phyloP scores from a whole-genome alignment of 2,797 vertebrate genomes.

The Danio aesculapii region DNA sequence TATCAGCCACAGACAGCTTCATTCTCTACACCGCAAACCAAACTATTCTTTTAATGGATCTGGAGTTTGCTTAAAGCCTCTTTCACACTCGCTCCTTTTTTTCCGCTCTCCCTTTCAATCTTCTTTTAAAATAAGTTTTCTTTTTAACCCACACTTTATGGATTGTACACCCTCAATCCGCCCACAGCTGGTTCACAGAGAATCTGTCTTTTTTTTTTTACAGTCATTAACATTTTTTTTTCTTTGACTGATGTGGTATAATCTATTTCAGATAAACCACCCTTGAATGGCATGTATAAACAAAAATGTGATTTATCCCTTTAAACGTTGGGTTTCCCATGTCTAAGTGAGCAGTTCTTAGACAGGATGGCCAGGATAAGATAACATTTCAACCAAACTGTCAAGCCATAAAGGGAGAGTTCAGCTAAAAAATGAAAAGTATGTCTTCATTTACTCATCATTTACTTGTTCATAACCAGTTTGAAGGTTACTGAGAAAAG shows the following conservation, averaged over 20 bases:
- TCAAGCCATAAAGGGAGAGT: not conserved
- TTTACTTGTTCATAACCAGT: no score
- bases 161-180: not conserved
- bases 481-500: no score
- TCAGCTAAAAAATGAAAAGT: no score
- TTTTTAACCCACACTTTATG: constrained; percentile 24
- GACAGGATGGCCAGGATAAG: not conserved
- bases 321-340: not conserved
- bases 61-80: constrained; percentile 40
- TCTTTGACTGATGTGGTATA: constrained; percentile 1
- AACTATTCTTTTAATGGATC: constrained; percentile 45
- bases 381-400: not conserved
- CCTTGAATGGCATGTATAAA: not conserved
- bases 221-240: not conserved
- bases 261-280: constrained; percentile 1
- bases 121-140: not conserved
- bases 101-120: not conserved
- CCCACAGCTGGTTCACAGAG: not conserved
- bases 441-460: no score
- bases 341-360: not conserved
- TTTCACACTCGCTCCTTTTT: not conserved
- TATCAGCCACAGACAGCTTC: constrained; percentile 39
- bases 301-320: not conserved
- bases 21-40: constrained; percentile 35
- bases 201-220: not conserved